Base-by-base conservation (phyloP, 2,797 vertebrate genomes). In the Lophius americanus region DNA sequence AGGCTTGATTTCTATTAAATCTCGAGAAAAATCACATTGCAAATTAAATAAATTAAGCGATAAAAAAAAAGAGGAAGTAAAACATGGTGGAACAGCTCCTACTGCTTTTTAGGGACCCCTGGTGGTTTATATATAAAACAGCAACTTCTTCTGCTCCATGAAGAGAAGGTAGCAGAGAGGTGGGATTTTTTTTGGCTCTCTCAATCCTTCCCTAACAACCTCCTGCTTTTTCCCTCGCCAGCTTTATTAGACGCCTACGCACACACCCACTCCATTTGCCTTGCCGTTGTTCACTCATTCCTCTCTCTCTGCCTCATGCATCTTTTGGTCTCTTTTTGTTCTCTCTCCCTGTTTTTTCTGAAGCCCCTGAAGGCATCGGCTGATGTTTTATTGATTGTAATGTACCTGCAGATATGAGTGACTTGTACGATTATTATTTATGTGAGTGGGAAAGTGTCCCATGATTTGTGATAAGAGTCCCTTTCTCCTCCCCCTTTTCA, bases 221-320 rank as follows among this genome's bases (percentile, higher is more conserved):
- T 68, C 73, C 70, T 62, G 70, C 65, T 62, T 54, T 11, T 71
- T 12, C 76, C 71, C 69, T 37, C 69, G 75, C 82, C 73, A 55
- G 83, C 79, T 92, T 87, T 89, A 83, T 92, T 90, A 82, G 73
- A 85, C 89, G 87, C 92, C 87, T 82, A 89, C 88, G 68, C 81
- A 87, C 79, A 89, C 90, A 77, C 91, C 88, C 89, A 91, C 92
- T 82, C 89, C 23, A 70, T 73, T 68, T 44, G 61, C 53, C 75
- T 62, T 23, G 23, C 62, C 64, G 3, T 51, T 33, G 9, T 60
- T 65, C 57, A 39, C 44, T 52, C 50, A 58, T 68, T 59, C 59
- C 1, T 33, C 52, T 39, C 52, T 70, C 54, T 55, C 74, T 62
- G 42, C 54, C 62, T 66, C 46, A 38, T 38, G 68, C 58, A 12